A percentile compares a stretch with the other conserved stretches of the same genome.
Evolutionary conservation across 2,888 invertebrate genomes (phyloP).

Genomic region (Halocaridina rubra): DNA sequence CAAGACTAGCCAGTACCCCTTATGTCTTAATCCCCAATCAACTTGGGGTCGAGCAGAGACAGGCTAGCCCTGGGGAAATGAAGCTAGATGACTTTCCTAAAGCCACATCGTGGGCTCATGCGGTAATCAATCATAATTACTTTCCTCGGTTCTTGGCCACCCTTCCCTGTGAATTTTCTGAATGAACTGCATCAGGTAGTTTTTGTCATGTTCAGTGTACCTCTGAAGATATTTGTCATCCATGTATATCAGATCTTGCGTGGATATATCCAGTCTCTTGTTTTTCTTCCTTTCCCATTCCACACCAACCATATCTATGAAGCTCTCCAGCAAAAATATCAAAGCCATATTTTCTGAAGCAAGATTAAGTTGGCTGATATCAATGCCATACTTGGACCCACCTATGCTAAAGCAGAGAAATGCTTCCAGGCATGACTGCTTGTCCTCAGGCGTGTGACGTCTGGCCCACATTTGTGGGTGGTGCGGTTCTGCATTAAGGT

Average conservation of each 20-base stretch:
- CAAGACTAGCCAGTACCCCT: too few species aligned
- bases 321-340: slow-evolving; percentile 38
- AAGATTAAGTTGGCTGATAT: slow-evolving; percentile 1
- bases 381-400: not conserved
- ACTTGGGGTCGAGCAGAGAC: too few species aligned
- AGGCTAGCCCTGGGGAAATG: too few species aligned
- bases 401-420: not conserved
- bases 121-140: too few species aligned
- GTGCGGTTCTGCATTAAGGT: slow-evolving; percentile 30
- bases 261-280: slow-evolving; percentile 8
- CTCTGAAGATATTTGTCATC: slow-evolving; percentile 16
- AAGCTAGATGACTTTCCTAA: too few species aligned
- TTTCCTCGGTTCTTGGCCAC: too few species aligned
- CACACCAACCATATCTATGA: slow-evolving; percentile 43
- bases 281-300: slow-evolving; percentile 47
- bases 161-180: not conserved
- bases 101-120: too few species aligned
- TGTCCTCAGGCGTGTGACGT: not conserved
- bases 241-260: slow-evolving; percentile 40
- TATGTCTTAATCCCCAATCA: too few species aligned
- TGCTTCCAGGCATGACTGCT: slow-evolving; percentile 2
- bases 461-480: slow-evolving; percentile 39
- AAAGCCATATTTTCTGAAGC: slow-evolving; percentile 23
- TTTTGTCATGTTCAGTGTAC: slow-evolving; percentile 17
- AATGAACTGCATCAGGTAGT: not conserved